Evolutionary conservation across 2,113 vertebrate genomes (phyloP).

Genomic region (Ameiurus melas): DNA sequence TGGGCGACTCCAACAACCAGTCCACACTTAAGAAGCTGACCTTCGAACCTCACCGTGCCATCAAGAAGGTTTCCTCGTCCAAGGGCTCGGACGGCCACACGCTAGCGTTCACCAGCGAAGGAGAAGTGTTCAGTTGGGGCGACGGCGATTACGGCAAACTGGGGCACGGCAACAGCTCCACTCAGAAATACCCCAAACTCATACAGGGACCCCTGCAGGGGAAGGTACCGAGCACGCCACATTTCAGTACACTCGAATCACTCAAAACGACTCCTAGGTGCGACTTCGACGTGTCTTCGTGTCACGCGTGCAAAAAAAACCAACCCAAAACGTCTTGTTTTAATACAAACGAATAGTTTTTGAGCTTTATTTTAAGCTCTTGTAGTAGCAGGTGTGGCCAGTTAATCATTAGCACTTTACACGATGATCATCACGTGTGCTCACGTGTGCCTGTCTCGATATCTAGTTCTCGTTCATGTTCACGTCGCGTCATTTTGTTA

Average conservation of each 20-base stretch:
- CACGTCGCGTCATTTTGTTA: no score
- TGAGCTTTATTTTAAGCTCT: neutral
- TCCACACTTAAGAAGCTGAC: conserved; percentile 79
- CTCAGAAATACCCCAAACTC: conserved; percentile 81
- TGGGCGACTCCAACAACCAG: conserved; percentile 81
- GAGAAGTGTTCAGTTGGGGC: conserved; percentile 81
- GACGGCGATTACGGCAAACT: conserved; percentile 81
- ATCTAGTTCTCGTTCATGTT: no score
- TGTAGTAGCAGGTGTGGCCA: neutral
- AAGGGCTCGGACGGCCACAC: conserved; percentile 81
- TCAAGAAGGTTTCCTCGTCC: conserved; percentile 79
- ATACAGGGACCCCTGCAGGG: conserved; percentile 75
- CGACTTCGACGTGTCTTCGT: no score
- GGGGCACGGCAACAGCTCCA: conserved; percentile 78
- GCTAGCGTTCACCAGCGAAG: conserved; percentile 75
- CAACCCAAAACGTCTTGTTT: no score
- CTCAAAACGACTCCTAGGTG: no score
- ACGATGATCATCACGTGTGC: neutral
- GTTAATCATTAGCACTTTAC: neutral
- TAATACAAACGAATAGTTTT: no score
- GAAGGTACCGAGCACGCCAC: conserved; percentile 62
- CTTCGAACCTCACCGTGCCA: conserved; percentile 76
- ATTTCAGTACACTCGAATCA: no score
- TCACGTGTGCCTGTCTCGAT: no score
- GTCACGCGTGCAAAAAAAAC: no score